Conservation (phyloP, 2,888 invertebrate species). For the Tetramorium bicarinatum region DNA sequence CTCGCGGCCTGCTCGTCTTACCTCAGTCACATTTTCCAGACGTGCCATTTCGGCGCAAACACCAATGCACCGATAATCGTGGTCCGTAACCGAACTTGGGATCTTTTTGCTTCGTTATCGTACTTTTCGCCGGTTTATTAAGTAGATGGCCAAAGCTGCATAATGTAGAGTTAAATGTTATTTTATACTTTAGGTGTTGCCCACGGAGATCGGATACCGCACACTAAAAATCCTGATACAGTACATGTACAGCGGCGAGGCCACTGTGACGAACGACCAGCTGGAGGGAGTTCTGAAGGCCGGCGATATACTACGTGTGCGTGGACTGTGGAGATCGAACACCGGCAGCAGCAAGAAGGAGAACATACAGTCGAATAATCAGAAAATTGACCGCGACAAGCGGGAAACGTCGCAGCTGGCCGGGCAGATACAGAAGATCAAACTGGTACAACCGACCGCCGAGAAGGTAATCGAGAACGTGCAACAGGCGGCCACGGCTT, state of each 20-base stretch:
- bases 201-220: constrained; percentile 93
- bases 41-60: constrained; percentile 85
- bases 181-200: constrained; percentile 88
- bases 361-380: constrained; percentile 85
- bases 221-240: constrained; percentile 94
- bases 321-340: constrained; percentile 91
- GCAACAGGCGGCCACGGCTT: constrained; percentile 68
- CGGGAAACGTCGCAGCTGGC: constrained; percentile 79
- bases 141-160: neutral
- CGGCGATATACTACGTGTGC: constrained; percentile 93
- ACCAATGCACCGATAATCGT: constrained; percentile 85
- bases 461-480: constrained; percentile 77
- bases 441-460: constrained; percentile 81
- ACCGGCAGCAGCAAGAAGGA: constrained; percentile 81
- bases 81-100: constrained; percentile 68
- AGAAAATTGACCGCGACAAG: constrained; percentile 88
- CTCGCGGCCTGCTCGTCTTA: constrained; percentile 93
- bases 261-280: constrained; percentile 95
- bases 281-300: constrained; percentile 93
- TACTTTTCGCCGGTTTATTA: neutral
- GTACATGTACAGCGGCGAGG: constrained; percentile 95
- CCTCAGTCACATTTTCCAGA: constrained; percentile 88
- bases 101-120: too few species aligned
- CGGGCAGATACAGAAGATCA: constrained; percentile 84
- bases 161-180: neutral